Conservation (phyloP, 2,113 vertebrate genomes). For the Ictalurus punctatus region DNA sequence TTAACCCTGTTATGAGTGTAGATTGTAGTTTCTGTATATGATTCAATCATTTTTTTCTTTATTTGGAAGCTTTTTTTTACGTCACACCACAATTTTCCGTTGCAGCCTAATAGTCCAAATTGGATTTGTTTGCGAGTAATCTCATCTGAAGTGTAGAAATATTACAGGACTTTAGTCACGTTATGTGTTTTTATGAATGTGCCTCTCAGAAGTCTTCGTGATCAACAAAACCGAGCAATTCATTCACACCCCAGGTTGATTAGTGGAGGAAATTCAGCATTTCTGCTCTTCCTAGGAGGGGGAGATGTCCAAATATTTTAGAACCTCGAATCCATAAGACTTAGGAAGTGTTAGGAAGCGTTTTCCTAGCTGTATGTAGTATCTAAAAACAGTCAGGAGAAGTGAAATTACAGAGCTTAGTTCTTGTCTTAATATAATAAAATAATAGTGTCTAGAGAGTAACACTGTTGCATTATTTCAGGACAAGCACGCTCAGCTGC, state of each 20-base stretch:
- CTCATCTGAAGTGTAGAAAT: neutral
- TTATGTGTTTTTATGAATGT: neutral
- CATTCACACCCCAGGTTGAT: neutral
- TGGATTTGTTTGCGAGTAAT: neutral
- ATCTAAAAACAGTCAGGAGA: neutral
- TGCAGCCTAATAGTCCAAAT: constrained; percentile 31
- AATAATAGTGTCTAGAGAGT: neutral
- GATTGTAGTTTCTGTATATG: neutral
- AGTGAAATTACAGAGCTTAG: neutral
- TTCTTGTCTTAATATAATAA: neutral
- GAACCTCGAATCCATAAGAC: neutral
- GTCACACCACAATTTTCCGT: neutral
- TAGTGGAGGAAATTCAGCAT: neutral
- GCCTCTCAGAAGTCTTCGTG: neutral
- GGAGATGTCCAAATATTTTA: neutral
- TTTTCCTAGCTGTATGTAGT: neutral
- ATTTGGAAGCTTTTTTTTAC: neutral
- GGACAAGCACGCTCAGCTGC: constrained; percentile 89
- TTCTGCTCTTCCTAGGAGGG: neutral
- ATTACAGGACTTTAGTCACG: neutral
- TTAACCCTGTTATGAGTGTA: constrained; percentile 27
- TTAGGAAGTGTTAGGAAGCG: neutral
- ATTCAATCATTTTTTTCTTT: neutral
- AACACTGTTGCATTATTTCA: constrained; percentile 55
- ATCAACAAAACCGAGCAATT: neutral